These are phyloP conservation scores for Pachyramphus minor DNA, from an alignment of 2,113 vertebrate species.

Conservation along the genomic window DNA sequence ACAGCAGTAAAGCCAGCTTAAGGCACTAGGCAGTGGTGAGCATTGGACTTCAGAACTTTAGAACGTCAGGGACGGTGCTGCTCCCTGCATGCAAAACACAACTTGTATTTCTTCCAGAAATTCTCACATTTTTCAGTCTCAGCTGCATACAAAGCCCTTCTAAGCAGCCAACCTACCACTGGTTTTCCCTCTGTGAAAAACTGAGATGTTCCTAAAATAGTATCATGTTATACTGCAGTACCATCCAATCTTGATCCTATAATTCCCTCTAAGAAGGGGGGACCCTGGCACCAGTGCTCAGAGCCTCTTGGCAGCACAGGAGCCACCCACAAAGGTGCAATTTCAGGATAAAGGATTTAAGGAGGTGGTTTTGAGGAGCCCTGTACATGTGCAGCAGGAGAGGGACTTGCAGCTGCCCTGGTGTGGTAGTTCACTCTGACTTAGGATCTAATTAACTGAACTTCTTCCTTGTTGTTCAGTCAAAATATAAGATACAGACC, in stretches of 20 bases:
- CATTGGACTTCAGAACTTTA: background rate
- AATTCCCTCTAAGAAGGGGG: background rate
- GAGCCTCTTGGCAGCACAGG: background rate
- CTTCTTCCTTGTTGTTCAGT: background rate
- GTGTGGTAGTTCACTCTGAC: background rate
- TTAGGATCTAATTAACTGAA: background rate
- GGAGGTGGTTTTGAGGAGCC: background rate
- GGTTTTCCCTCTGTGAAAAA: background rate
- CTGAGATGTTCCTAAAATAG: background rate
- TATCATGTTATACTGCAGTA: accelerated
- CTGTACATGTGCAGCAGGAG: accelerated
- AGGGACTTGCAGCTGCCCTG: background rate
- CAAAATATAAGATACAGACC: background rate
- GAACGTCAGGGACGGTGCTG: background rate
- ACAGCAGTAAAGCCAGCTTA: background rate
- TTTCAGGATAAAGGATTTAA: background rate
- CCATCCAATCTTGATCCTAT: background rate
- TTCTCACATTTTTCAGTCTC: background rate
- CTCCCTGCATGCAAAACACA: background rate
- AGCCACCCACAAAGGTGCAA: background rate
- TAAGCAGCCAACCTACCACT: background rate
- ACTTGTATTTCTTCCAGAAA: background rate
- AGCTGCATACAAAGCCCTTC: background rate
- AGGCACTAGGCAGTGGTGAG: background rate
- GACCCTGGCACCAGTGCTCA: background rate